These are phyloP conservation scores for Echinops telfairi DNA, from an alignment of 2,113 vertebrate genomes.

Conservation along the genomic window DNA sequence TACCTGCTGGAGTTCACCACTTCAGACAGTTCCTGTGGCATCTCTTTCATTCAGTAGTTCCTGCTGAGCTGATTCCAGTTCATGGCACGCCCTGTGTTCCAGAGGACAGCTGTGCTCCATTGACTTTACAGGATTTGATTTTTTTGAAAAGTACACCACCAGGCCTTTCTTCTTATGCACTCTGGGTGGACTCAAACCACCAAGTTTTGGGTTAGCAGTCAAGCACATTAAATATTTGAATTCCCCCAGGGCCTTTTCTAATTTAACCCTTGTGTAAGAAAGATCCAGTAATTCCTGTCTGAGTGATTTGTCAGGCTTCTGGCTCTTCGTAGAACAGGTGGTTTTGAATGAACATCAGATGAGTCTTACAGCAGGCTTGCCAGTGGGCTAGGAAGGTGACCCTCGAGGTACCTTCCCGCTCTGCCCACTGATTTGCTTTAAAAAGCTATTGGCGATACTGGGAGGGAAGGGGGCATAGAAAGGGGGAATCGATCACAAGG, in stretches of 20 bases:
- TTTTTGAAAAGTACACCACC: not conserved
- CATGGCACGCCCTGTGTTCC: not conserved
- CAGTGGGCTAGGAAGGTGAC: not conserved
- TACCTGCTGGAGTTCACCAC: not conserved
- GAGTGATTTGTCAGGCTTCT: not conserved
- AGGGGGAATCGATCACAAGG: too few relatives aligned
- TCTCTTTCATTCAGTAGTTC: not conserved
- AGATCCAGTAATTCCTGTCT: not conserved
- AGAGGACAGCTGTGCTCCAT: not conserved
- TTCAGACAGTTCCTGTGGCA: not conserved
- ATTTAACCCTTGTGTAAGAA: not conserved
- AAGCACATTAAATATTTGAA: not conserved
- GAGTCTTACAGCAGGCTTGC: accelerated
- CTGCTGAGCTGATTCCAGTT: not conserved
- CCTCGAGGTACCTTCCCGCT: accelerated
- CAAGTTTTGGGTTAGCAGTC: not conserved
- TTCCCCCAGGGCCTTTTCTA: not conserved
- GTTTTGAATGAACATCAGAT: not conserved
- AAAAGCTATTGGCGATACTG: too few relatives aligned
- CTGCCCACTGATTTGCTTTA: not conserved
- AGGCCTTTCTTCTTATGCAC: not conserved
- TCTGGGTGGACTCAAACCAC: not conserved
- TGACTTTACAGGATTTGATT: not conserved
- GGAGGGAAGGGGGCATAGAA: too few relatives aligned
- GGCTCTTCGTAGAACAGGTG: not conserved